Percentiles rank a stretch among this genome's conserved stretches.
Conservation (phyloP, 2,888 invertebrate genomes). For the Archaeoteleia sp. region DNA sequence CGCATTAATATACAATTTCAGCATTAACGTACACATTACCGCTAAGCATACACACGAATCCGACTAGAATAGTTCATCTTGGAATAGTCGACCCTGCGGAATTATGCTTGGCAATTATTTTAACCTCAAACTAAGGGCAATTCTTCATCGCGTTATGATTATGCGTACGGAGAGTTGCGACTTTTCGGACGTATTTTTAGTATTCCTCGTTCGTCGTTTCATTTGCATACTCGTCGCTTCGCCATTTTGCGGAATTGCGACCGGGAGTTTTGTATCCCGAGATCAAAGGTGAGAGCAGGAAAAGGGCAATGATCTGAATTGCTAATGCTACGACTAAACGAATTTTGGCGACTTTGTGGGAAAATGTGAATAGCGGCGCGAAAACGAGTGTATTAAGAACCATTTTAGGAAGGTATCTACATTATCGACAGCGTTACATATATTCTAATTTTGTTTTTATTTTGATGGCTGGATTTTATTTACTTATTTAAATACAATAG, state of each 20-base stretch:
- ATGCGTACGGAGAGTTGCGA: constrained; percentile 16
- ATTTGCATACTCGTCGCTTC: constrained; percentile 13
- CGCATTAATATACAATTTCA: constrained; percentile 19
- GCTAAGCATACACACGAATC: neutral
- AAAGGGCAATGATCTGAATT: constrained; percentile 29
- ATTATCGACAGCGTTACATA: too few relatives aligned
- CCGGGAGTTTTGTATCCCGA: constrained; percentile 2
- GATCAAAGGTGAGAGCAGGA: constrained; percentile 1
- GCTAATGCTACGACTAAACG: constrained; percentile 26
- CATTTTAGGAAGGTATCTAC: too few relatives aligned
- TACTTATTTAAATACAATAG: too few relatives aligned
- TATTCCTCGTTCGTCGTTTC: constrained; percentile 26
- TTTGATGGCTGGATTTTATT: too few relatives aligned
- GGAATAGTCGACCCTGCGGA: constrained; percentile 6
- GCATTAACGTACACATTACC: neutral
- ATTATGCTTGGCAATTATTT: constrained; percentile 38
- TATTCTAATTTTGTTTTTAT: too few relatives aligned
- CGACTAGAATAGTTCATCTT: constrained; percentile 32
- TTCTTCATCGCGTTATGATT: constrained; percentile 29
- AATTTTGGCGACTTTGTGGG: too few relatives aligned
- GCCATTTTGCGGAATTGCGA: neutral
- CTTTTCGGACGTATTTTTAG: constrained; percentile 26
- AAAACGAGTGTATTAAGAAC: too few relatives aligned
- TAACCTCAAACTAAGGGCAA: constrained; percentile 22
- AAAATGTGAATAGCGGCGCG: too few relatives aligned